Base-by-base conservation (phyloP, 2,888 invertebrate species). In the Eristalis tenax region DNA sequence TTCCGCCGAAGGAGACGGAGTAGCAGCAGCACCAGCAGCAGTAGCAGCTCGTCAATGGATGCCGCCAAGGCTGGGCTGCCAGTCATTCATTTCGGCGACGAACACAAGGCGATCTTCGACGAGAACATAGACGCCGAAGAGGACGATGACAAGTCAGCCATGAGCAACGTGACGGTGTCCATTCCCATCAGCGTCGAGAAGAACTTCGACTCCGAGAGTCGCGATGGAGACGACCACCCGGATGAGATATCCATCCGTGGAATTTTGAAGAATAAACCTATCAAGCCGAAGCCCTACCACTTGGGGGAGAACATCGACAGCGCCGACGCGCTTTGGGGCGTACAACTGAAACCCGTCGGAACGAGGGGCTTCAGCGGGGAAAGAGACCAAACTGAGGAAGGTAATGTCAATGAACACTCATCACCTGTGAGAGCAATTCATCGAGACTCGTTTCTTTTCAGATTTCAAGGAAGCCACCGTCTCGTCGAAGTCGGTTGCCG, bases 241-340 rank as follows among this genome's bases (percentile, higher is more conserved):
- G 92, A 93, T 89, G 93, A 94, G 91, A 92, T 93, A 89, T 92
- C 94, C 91, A 95, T 96, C 91, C 95, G 95, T 90, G 95, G 96
- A 90, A 96, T 96, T 92, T 93, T 96, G 90, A 96, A 96, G 93
- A 96, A 96, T 90, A 96, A 96, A 93, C 95, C 96, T 68, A 94
- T 95, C 59, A 96, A 96, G 91, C 96, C 96, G 90, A 96, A 95
- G 92, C 96, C 96, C 89, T 96, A 96, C 93, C 95, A 96, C 91
- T 93, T 96, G 90, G 96, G 96, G 71, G 96, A 95, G 91, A 95
- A 95, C 92, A 94, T 94, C 90, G 94, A 93, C 82, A 92, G 90
- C 57, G 89, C 92, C 10, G 92, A 93, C 79, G 92, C 91, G 4
- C 85, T 94, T 40, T 95, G 95, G 95, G 94, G 94, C 18, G 92